Evolutionary conservation across 1,140 invertebrate genomes (phyloP), one percentile per base, ranked within the genome.

Genomic region (Cheumatopsyche charites): DNA sequence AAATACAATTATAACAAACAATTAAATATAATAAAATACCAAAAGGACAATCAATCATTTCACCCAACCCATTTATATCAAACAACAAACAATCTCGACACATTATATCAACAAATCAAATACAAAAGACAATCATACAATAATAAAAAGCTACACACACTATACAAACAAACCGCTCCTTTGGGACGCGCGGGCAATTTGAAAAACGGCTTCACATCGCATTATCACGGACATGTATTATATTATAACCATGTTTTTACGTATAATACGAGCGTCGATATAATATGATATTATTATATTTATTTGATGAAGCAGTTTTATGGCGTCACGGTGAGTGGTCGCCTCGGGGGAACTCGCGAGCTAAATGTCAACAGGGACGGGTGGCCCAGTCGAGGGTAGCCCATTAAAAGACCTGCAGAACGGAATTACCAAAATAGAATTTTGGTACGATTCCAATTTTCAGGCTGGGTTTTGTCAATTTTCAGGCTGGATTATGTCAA

Each of bases 331-430:
- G 66, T 68, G 45, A 71, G 75, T 69, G 69, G 63, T 62, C 43
- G 41, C 49, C 62, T 58, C 42, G n/a, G 36, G 72, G 42, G 71
- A 25, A 55, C 52, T 45, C 62, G 25, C 72, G 36, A 67, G 67
- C 26, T 55, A 76, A 76, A 76, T 76, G 75, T 72, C 75, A 73
- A 67, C 69, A 69, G 72, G 70, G 75, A 45, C 69, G 7, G 42
- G 62, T 67, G 29, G 26, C 21, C 41, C 41, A 29, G 3, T 36
- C 3, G 29, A 36, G 29, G 42, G 62, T 67, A 21, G 26, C 15
- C 41, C 41, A 25, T 63, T 63, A 63, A n/a, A 63, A 36, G 62
- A 63, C 29, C 29, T 9, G 11, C 29, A 36, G 3, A 36, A 36
- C n/a, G 23, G 25, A 58, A 58, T 58, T 25, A 58, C 55, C 55